Percentiles rank a stretch among this genome's conserved stretches.
Evolutionary conservation across 1,140 invertebrate species (phyloP).

Genomic region (Trachymyrmex septentrionalis): DNA sequence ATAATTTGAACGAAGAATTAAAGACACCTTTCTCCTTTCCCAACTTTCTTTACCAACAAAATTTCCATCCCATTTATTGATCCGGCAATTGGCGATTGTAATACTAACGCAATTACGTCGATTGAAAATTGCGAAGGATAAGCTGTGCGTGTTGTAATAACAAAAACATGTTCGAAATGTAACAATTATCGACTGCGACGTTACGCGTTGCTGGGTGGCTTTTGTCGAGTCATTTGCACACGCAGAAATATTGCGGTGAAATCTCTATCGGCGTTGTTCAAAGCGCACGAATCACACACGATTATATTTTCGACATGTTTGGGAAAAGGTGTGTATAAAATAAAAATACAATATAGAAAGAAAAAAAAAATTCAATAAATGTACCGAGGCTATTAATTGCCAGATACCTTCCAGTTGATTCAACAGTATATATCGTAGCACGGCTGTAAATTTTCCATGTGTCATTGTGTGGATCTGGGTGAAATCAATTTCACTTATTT

Average conservation of each 20-base stretch:
- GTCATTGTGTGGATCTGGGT: conserved; percentile 5
- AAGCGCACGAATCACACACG: conserved; percentile 46
- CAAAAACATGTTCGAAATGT: conserved; percentile 53
- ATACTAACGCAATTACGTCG: conserved; percentile 36
- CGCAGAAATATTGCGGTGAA: conserved; percentile 53
- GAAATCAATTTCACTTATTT: conserved; percentile 55
- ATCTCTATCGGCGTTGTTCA: conserved; percentile 50
- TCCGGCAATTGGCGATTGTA: background rate
- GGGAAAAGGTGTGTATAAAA: background rate
- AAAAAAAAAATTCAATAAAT: conserved; percentile 14
- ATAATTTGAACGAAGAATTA: background rate
- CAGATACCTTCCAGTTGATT: conserved; percentile 16
- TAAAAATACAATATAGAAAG: background rate
- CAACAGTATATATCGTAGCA: background rate
- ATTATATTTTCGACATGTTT: conserved; percentile 40
- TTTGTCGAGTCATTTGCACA: conserved; percentile 59
- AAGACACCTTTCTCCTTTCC: background rate
- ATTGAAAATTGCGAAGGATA: conserved; percentile 26
- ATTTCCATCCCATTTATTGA: conserved; percentile 19
- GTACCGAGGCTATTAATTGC: conserved; percentile 18
- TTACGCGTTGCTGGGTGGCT: conserved; percentile 19
- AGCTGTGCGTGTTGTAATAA: conserved; percentile 48
- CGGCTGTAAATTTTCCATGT: background rate
- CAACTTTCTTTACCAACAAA: background rate
- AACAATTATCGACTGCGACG: conserved; percentile 58